A percentile compares a stretch with the other conserved stretches of the same genome.
Conservation (phyloP, 35 echinoderm and acorn worm species). For the Lytechinus pictus region DNA sequence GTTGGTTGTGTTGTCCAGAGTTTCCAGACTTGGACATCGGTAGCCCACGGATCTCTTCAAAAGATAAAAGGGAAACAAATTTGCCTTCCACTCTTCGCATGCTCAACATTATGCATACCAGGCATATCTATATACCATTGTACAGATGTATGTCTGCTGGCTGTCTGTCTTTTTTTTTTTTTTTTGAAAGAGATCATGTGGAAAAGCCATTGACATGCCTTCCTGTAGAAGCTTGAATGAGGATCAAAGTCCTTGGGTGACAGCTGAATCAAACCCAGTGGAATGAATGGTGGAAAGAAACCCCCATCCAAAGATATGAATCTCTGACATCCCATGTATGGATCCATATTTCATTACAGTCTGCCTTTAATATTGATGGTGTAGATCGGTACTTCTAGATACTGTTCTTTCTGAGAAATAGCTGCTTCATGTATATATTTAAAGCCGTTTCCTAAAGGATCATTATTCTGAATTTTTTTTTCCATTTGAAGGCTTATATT, state of each 20-base stretch:
- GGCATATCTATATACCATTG: not conserved
- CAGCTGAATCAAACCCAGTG: slow-evolving; percentile 37
- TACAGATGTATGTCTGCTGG: not conserved
- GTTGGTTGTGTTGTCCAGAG: not conserved
- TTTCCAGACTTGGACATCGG: not conserved
- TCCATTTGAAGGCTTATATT: no score
- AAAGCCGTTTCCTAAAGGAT: no score
- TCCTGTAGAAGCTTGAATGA: slow-evolving; percentile 23
- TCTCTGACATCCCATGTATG: slow-evolving; percentile 8
- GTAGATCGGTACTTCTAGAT: not conserved
- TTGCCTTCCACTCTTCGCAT: not conserved
- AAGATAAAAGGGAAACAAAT: slow-evolving; percentile 6
- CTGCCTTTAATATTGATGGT: not conserved
- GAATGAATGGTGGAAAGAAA: not conserved
- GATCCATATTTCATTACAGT: slow-evolving; percentile 1
- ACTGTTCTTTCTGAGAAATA: no score
- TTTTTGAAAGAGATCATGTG: slow-evolving; percentile 21
- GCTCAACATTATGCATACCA: slow-evolving; percentile 40
- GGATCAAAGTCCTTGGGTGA: slow-evolving; percentile 29
- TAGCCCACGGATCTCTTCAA: not conserved
- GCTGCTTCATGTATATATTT: no score
- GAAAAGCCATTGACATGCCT: slow-evolving; percentile 45
- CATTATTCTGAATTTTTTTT: no score
- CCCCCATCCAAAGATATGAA: not conserved
- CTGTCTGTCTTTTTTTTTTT: not conserved